Conservation (phyloP, 2,888 invertebrate genomes). For the Asteroscopus sphinx region DNA sequence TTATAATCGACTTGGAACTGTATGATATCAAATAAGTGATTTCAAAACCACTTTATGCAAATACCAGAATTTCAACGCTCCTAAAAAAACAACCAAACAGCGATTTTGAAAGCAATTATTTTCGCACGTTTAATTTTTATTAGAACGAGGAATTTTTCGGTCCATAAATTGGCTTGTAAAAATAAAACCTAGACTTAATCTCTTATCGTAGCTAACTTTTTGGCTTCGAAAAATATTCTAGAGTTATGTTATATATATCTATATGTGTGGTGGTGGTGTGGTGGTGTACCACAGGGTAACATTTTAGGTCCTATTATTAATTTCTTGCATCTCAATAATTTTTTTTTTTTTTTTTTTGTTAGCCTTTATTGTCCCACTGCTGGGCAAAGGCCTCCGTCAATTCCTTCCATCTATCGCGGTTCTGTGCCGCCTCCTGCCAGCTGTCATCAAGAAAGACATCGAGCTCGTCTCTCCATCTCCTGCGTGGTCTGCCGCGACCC, state of each 20-base stretch:
- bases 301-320: constrained; percentile 8
- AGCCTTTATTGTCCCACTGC: no score
- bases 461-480: no score
- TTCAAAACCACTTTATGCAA: not conserved
- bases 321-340: not conserved
- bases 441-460: no score
- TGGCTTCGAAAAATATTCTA: constrained; percentile 14
- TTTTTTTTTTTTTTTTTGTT: no score
- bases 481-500: no score
- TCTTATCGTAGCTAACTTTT: constrained; percentile 16
- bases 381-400: no score
- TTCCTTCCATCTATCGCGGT: no score
- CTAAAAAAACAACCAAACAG: constrained; percentile 11
- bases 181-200: constrained; percentile 26
- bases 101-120: constrained; percentile 25
- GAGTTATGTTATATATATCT: constrained; percentile 21
- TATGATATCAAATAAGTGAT: not conserved
- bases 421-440: no score
- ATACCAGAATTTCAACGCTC: not conserved
- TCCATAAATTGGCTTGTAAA: constrained; percentile 29
- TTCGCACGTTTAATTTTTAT: constrained; percentile 38
- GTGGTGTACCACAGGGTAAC: constrained; percentile 20
- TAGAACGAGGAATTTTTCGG: constrained; percentile 26
- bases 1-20: not conserved
- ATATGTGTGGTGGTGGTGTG: no score